Conservation (phyloP, 2,888 invertebrate genomes). For the Tortricodes alternella region DNA sequence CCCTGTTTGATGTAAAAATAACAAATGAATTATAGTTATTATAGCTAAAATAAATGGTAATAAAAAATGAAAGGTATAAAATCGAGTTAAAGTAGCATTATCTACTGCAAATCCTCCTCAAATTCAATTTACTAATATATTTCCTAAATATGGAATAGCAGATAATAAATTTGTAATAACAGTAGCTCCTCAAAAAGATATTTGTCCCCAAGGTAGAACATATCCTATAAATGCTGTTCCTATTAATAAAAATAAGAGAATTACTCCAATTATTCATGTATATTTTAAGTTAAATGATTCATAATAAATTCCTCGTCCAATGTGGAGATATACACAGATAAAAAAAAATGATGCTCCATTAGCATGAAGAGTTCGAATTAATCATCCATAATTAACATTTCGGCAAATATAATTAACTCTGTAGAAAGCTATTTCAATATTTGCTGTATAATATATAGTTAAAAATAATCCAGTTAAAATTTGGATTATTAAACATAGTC, state of each 20-base stretch:
- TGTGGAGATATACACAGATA: conserved; percentile 86
- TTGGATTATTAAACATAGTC: conserved; percentile 85
- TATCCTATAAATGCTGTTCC: conserved; percentile 90
- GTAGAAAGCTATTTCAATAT: conserved; percentile 85
- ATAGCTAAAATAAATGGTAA: conserved; percentile 86
- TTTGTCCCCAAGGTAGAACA: conserved; percentile 90
- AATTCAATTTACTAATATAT: conserved; percentile 85
- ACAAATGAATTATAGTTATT: conserved; percentile 84
- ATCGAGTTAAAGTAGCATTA: conserved; percentile 89
- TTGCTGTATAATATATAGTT: conserved; percentile 86
- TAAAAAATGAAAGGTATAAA: conserved; percentile 89
- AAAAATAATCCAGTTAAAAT: conserved; percentile 86
- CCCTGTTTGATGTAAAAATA: conserved; percentile 86
- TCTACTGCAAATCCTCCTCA: conserved; percentile 90
- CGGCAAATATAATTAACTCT: conserved; percentile 87
- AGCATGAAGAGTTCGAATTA: conserved; percentile 85
- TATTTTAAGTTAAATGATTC: conserved; percentile 75
- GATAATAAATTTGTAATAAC: conserved; percentile 90
- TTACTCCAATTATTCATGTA: conserved; percentile 85
- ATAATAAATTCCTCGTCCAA: conserved; percentile 84
- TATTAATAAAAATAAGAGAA: conserved; percentile 87
- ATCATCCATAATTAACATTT: conserved; percentile 87
- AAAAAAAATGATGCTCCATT: conserved; percentile 89
- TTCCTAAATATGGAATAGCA: conserved; percentile 87
- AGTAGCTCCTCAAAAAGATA: conserved; percentile 91